A percentile compares a stretch with the other conserved stretches of the same genome.
phyloP scores from a whole-genome alignment of 35 echinoderm and acorn worm species.

The Chiridota heheva region DNA sequence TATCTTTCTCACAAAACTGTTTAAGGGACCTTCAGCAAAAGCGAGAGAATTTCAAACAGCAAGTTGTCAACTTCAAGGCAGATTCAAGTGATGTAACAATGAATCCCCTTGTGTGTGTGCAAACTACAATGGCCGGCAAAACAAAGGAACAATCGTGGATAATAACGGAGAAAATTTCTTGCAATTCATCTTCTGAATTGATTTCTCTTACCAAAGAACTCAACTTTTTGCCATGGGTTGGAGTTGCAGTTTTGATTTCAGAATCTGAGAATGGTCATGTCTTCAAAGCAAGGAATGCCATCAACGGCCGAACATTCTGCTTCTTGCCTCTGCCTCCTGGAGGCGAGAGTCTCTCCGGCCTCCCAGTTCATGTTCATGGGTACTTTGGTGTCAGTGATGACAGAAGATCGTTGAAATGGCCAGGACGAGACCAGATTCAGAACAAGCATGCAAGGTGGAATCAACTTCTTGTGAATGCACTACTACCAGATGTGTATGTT shows the following conservation, averaged over 20 bases:
- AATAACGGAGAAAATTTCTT: not conserved
- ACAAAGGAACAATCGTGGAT: constrained; percentile 9
- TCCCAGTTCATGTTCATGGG: constrained; percentile 90
- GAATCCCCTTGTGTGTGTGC: too few species aligned
- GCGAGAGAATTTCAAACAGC: not conserved
- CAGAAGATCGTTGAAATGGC: constrained; percentile 77
- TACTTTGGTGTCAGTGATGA: constrained; percentile 80
- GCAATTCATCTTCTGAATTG: constrained; percentile 1
- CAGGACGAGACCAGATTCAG: constrained; percentile 60
- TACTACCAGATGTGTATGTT: constrained; percentile 66
- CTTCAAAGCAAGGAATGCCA: not conserved
- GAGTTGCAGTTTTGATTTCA: constrained; percentile 50
- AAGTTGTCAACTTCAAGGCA: not conserved
- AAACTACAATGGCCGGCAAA: not conserved
- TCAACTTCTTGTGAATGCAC: constrained; percentile 49
- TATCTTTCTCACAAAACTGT: not conserved
- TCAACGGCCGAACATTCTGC: constrained; percentile 69
- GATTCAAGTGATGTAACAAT: not conserved
- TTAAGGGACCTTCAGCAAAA: not conserved
- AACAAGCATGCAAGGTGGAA: constrained; percentile 80
- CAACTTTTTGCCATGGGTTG: constrained; percentile 70
- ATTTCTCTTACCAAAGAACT: constrained; percentile 16
- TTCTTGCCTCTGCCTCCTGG: constrained; percentile 81
- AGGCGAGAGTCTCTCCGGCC: constrained; percentile 46
- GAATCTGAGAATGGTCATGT: not conserved